These are phyloP conservation scores for Calliphora vicina DNA, from an alignment of 1,140 invertebrate species.

Conservation along the genomic window DNA sequence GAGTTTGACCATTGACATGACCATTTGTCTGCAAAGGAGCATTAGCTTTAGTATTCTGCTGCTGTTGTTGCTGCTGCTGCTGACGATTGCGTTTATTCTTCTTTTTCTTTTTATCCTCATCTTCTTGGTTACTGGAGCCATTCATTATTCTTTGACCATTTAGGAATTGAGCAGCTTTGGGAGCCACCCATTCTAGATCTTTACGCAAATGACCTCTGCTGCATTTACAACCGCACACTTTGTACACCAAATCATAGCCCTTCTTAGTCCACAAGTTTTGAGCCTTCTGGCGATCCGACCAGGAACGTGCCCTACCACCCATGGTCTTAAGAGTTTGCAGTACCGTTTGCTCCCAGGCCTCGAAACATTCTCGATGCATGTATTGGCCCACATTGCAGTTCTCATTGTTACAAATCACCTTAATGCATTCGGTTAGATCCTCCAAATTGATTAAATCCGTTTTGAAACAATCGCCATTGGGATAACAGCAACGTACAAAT, in stretches of 20 bases:
- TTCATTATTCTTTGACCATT: conserved; percentile 40
- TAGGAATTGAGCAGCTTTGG: conserved; percentile 55
- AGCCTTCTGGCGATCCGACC: conserved; percentile 91
- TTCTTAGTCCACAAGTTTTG: conserved; percentile 98
- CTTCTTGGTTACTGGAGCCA: conserved; percentile 45
- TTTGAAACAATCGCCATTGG: conserved; percentile 78
- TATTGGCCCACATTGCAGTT: conserved; percentile 84
- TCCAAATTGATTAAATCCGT: conserved; percentile 74
- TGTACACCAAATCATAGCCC: conserved; percentile 92
- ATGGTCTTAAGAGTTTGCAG: conserved; percentile 88
- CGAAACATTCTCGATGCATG: conserved; percentile 96
- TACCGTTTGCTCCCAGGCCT: conserved; percentile 89
- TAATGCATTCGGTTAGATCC: conserved; percentile 81
- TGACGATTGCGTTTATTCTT: conserved; percentile 75
- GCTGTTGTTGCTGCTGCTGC: conserved; percentile 22
- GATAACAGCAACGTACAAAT: conserved; percentile 77
- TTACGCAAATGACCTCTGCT: conserved; percentile 92
- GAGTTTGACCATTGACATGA: conserved; percentile 35
- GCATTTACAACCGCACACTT: conserved; percentile 87
- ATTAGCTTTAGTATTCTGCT: conserved; percentile 60
- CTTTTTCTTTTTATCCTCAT: conserved; percentile 72
- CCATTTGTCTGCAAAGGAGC: conserved; percentile 54
- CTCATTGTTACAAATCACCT: conserved; percentile 95
- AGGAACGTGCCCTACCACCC: conserved; percentile 87
- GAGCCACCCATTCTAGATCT: conserved; percentile 89